Percentiles rank a stretch among this genome's conserved stretches.
phyloP scores from a whole-genome alignment of 2,113 vertebrate genomes.

The Gallinago media region DNA sequence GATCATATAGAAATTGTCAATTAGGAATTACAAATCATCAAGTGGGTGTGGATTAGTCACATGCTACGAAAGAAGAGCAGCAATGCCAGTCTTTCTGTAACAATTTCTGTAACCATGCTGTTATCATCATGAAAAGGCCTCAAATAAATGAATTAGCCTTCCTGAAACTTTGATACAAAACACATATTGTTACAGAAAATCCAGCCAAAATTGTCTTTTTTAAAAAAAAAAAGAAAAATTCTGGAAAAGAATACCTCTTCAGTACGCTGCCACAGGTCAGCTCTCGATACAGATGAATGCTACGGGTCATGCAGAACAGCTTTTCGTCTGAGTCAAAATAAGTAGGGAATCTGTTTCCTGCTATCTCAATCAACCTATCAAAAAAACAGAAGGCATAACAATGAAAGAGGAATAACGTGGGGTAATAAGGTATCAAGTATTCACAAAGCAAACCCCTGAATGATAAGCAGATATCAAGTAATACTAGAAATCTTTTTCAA shows the following conservation, averaged over 20 bases:
- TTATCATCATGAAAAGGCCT: neutral
- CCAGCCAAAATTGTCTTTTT: neutral
- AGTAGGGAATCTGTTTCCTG: constrained; percentile 79
- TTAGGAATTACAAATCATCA: neutral
- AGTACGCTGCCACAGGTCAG: constrained; percentile 84
- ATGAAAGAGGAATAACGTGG: neutral
- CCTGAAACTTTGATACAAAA: neutral
- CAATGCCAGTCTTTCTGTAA: neutral
- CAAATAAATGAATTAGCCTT: neutral
- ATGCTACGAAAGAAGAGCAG: neutral
- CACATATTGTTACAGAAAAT: neutral
- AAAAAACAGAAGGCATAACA: neutral
- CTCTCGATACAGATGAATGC: constrained; percentile 82
- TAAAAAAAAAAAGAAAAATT: neutral
- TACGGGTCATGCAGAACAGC: constrained; percentile 77
- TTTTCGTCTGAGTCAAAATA: constrained; percentile 81
- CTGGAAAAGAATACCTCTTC: constrained; percentile 72
- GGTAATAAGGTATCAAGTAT: neutral
- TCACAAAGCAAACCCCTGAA: neutral
- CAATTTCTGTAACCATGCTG: neutral
- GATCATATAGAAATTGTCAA: neutral
- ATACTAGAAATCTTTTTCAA: neutral
- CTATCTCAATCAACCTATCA: constrained; percentile 82
- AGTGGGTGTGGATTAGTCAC: neutral
- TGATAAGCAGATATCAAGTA: neutral